phyloP scores from a whole-genome alignment of 2,888 invertebrate genomes.

The Agriopis leucophaearia region DNA sequence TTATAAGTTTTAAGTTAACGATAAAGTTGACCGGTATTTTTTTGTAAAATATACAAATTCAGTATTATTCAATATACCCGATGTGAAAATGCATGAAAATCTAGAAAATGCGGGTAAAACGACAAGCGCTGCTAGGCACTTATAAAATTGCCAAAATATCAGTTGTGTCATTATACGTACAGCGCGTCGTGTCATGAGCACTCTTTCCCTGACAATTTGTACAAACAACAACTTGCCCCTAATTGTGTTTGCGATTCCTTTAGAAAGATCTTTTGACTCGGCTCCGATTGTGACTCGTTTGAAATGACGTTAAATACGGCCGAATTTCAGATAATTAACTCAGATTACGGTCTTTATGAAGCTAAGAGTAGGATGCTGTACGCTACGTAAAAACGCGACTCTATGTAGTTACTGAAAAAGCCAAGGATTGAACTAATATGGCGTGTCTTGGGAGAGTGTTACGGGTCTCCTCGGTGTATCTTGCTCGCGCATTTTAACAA shows the following conservation, averaged over 20 bases:
- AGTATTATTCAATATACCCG: no score
- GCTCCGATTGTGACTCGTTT: slow-evolving; percentile 79
- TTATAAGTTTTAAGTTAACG: no score
- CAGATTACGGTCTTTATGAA: slow-evolving; percentile 73
- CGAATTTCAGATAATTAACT: slow-evolving; percentile 83
- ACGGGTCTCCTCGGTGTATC: no score
- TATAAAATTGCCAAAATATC: slow-evolving; percentile 32
- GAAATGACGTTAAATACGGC: slow-evolving; percentile 80
- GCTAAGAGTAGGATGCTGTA: not conserved
- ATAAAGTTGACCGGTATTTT: no score
- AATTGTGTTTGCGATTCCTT: slow-evolving; percentile 83
- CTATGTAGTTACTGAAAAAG: no score
- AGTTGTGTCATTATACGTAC: slow-evolving; percentile 44
- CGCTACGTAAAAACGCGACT: not conserved
- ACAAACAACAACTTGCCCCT: slow-evolving; percentile 77
- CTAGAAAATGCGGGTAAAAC: no score
- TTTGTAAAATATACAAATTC: no score
- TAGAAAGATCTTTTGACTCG: slow-evolving; percentile 79
- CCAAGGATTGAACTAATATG: no score
- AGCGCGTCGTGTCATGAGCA: slow-evolving; percentile 63
- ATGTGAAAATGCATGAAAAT: no score
- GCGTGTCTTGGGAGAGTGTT: no score
- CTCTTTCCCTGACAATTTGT: slow-evolving; percentile 74
- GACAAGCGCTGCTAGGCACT: no score
- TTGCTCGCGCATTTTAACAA: no score